Evolutionary conservation across 53 echinoderm and acorn worm species (phyloP).

Genomic region (Luidia sarsii): DNA sequence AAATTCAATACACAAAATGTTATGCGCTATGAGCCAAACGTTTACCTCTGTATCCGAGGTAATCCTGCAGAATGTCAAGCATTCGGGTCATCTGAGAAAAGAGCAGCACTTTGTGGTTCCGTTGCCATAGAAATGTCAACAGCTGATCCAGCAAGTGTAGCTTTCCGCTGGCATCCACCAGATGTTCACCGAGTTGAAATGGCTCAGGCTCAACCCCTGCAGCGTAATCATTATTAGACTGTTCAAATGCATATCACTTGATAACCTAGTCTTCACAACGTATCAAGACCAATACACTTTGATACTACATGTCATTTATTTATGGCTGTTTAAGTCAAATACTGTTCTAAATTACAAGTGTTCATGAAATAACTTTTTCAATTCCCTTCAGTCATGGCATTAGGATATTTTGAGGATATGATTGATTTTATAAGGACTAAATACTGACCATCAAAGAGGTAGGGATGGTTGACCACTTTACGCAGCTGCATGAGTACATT

Average conservation of each 20-base stretch:
- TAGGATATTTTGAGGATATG: too few relatives aligned
- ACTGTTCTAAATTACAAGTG: too few relatives aligned
- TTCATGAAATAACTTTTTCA: too few relatives aligned
- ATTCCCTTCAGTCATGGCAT: too few relatives aligned
- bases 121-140: conserved; percentile 75
- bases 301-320: too few relatives aligned
- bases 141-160: conserved; percentile 92
- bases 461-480: conserved; percentile 94
- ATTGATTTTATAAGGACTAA: too few relatives aligned
- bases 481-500: conserved; percentile 91
- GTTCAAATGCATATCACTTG: neutral
- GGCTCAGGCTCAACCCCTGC: conserved; percentile 97
- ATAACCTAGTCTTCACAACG: neutral
- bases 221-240: neutral
- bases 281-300: too few relatives aligned
- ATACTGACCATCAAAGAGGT: conserved; percentile 90
- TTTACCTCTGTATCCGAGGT: conserved; percentile 89
- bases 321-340: too few relatives aligned
- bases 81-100: conserved; percentile 95
- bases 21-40: too few relatives aligned
- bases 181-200: conserved; percentile 92
- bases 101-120: conserved; percentile 90
- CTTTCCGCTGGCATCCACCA: conserved; percentile 87
- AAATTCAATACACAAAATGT: too few relatives aligned
- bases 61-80: conserved; percentile 93